A percentile compares a stretch with the other conserved stretches of the same genome.
phyloP scores from a whole-genome alignment of 2,797 vertebrate genomes.

The Danio albolineatus region DNA sequence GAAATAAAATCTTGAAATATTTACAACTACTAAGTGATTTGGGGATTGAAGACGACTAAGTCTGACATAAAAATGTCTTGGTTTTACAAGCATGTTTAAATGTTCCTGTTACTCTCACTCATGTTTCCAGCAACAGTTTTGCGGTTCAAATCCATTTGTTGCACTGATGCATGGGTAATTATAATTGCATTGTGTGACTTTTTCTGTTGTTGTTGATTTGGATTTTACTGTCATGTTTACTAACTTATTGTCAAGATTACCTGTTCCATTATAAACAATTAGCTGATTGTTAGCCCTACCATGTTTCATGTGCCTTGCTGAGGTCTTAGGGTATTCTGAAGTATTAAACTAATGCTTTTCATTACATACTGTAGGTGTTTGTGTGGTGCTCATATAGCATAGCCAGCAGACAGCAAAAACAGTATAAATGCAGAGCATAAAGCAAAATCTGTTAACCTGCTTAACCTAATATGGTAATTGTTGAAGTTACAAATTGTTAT shows the following conservation, averaged over 20 bases:
- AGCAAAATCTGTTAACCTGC: not conserved
- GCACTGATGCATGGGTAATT: not conserved
- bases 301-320: not conserved
- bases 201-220: not conserved
- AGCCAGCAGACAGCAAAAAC: not conserved
- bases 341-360: not conserved
- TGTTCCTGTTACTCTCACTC: not conserved
- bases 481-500: not conserved
- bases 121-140: not conserved
- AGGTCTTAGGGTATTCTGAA: not conserved
- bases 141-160: not conserved
- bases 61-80: not conserved
- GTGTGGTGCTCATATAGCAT: not conserved
- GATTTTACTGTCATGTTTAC: not conserved
- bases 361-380: not conserved
- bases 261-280: not conserved
- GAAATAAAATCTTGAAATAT: not conserved
- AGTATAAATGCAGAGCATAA: not conserved
- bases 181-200: not conserved
- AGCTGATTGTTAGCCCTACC: not conserved
- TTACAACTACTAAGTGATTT: not conserved
- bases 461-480: not conserved
- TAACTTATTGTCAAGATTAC: not conserved
- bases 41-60: not conserved
- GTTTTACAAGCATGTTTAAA: not conserved